A percentile compares a stretch with the other conserved stretches of the same genome.
Conservation (phyloP, 1,140 invertebrate species). For the Drosophila arizonae region DNA sequence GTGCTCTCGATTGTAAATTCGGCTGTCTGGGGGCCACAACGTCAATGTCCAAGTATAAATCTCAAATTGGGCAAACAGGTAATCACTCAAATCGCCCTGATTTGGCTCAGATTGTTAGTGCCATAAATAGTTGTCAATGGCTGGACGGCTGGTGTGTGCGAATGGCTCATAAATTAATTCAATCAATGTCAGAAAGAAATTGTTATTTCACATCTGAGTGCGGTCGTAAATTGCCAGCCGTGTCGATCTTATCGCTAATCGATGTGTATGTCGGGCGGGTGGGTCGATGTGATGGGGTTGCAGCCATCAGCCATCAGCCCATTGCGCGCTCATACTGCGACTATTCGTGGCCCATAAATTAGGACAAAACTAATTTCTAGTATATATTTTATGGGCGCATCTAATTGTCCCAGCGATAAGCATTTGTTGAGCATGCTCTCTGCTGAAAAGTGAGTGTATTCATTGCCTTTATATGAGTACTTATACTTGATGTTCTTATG, state of each 20-base stretch:
- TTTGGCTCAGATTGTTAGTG: slow-evolving; percentile 55
- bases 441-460: not conserved
- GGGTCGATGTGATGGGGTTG: slow-evolving; percentile 26
- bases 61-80: slow-evolving; percentile 64
- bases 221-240: slow-evolving; percentile 25
- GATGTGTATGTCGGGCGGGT: slow-evolving; percentile 41
- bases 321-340: too few species aligned
- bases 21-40: slow-evolving; percentile 10
- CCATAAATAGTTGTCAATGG: slow-evolving; percentile 54
- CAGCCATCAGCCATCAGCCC: not conserved
- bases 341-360: slow-evolving; percentile 54
- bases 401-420: slow-evolving; percentile 21
- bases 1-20: slow-evolving; percentile 19
- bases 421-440: not conserved
- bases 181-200: slow-evolving; percentile 71
- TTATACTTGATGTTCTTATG: not conserved
- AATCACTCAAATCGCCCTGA: slow-evolving; percentile 75
- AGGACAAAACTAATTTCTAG: slow-evolving; percentile 40
- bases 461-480: not conserved
- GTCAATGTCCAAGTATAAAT: slow-evolving; percentile 58
- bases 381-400: slow-evolving; percentile 22
- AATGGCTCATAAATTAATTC: slow-evolving; percentile 68
- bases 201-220: slow-evolving; percentile 52
- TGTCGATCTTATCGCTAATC: slow-evolving; percentile 72
- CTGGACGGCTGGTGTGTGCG: not conserved